Conservation (phyloP, 2,888 invertebrate genomes). For the Synergus japonicus region DNA sequence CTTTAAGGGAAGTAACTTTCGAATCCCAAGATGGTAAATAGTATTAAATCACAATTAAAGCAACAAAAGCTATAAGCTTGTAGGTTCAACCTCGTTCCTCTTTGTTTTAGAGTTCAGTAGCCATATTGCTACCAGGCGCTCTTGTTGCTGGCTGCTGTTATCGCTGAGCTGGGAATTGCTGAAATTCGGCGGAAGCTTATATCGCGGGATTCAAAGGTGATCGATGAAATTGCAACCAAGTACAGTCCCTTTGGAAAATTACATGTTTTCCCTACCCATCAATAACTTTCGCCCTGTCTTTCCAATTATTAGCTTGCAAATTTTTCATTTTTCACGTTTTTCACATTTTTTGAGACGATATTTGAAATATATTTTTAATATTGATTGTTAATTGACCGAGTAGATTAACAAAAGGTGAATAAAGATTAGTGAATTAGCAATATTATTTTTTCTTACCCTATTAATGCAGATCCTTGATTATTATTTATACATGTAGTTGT, state of each 20-base stretch:
- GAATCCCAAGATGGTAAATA: background rate
- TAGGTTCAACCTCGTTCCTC: background rate
- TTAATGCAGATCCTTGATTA: background rate
- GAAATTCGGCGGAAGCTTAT: background rate
- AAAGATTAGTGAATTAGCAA: too few species aligned
- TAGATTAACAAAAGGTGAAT: too few species aligned
- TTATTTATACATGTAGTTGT: too few species aligned
- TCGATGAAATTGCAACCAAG: slow-evolving; percentile 7
- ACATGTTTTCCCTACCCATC: background rate
- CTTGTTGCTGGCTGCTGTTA: background rate
- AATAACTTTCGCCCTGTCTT: background rate
- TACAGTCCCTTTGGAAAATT: slow-evolving; percentile 1
- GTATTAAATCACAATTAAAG: background rate
- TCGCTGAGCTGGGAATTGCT: slow-evolving; percentile 6
- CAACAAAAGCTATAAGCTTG: background rate
- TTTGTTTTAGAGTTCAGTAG: background rate
- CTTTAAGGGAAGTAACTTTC: background rate
- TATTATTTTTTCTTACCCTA: background rate
- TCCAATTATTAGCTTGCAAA: background rate
- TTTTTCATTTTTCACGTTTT: background rate
- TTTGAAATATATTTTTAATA: too few species aligned
- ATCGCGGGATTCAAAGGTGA: background rate
- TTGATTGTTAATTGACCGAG: too few species aligned
- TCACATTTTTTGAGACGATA: too few species aligned
- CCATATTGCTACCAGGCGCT: background rate